Conservation (phyloP, 2,888 invertebrate species). For the Ganaspis brasiliensis region DNA sequence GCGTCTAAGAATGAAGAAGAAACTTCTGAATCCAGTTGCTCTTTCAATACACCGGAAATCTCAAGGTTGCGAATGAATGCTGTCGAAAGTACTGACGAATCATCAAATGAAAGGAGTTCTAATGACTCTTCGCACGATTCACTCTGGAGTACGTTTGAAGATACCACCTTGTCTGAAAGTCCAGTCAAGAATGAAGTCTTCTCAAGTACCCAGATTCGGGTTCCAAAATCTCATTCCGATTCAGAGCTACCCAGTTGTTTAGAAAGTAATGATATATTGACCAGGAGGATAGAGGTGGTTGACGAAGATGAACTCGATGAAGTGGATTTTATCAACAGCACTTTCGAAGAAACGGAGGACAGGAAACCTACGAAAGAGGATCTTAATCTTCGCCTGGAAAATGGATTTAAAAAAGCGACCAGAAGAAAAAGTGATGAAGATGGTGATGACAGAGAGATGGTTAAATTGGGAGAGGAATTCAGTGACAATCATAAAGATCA, state of each 20-base stretch:
- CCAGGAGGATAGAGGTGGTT: constrained; percentile 20
- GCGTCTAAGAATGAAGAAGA: constrained; percentile 62
- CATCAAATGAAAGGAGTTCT: constrained; percentile 70
- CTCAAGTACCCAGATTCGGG: neutral
- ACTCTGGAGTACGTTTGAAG: constrained; percentile 76
- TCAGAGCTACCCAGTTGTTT: constrained; percentile 62
- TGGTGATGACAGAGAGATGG: neutral
- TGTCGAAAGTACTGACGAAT: constrained; percentile 67
- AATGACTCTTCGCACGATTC: constrained; percentile 75
- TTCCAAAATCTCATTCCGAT: constrained; percentile 73
- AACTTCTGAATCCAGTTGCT: constrained; percentile 68
- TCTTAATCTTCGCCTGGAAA: neutral
- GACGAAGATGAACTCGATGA: constrained; percentile 25
- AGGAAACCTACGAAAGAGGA: constrained; percentile 2
- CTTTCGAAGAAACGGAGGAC: neutral
- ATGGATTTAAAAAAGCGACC: neutral
- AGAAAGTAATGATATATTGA: constrained; percentile 40
- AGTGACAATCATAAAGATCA: constrained; percentile 59
- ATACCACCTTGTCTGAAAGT: constrained; percentile 74
- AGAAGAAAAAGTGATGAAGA: neutral
- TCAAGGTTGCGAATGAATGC: constrained; percentile 26
- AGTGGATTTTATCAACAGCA: constrained; percentile 40
- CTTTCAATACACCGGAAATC: constrained; percentile 47
- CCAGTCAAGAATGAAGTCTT: constrained; percentile 45
- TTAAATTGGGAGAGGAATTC: constrained; percentile 43